These are phyloP conservation scores for Drosophila colorata DNA, from an alignment of 2,888 invertebrate genomes.

Conservation along the genomic window DNA sequence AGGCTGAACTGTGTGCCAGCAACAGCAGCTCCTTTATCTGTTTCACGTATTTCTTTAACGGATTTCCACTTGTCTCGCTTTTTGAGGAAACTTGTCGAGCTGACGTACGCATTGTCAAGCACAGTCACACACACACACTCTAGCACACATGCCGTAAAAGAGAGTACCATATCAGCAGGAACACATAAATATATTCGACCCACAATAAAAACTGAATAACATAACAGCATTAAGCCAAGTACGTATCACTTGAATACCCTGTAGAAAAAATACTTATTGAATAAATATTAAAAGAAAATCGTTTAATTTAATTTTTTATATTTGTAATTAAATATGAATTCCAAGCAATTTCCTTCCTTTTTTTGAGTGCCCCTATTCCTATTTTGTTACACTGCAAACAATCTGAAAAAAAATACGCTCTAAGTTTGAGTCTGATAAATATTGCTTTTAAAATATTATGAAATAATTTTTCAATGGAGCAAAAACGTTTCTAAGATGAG, in stretches of 20 bases:
- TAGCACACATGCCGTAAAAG: neutral
- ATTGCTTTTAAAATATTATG: too few relatives aligned
- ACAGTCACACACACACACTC: conserved; percentile 26
- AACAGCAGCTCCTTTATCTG: conserved; percentile 63
- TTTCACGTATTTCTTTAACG: conserved; percentile 76
- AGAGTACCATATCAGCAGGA: conserved; percentile 34
- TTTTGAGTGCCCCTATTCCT: too few relatives aligned
- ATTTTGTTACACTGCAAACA: neutral
- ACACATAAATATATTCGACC: conserved; percentile 52
- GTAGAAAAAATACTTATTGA: neutral
- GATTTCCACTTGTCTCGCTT: conserved; percentile 77
- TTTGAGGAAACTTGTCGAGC: conserved; percentile 75
- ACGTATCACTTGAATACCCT: conserved; percentile 34
- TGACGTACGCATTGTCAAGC: conserved; percentile 59
- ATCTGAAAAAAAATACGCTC: too few relatives aligned
- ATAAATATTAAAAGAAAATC: neutral
- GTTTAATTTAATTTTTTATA: neutral
- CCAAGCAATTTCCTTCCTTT: neutral
- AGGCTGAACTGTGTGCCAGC: conserved; percentile 30
- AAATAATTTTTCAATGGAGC: too few relatives aligned
- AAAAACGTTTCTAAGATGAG: too few relatives aligned
- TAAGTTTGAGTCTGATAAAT: too few relatives aligned
- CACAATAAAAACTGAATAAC: conserved; percentile 29
- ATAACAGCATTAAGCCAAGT: conserved; percentile 7
- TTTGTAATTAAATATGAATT: neutral